Conservation (phyloP, 2,888 invertebrate species). For the Phyllotreta cruciferae region DNA sequence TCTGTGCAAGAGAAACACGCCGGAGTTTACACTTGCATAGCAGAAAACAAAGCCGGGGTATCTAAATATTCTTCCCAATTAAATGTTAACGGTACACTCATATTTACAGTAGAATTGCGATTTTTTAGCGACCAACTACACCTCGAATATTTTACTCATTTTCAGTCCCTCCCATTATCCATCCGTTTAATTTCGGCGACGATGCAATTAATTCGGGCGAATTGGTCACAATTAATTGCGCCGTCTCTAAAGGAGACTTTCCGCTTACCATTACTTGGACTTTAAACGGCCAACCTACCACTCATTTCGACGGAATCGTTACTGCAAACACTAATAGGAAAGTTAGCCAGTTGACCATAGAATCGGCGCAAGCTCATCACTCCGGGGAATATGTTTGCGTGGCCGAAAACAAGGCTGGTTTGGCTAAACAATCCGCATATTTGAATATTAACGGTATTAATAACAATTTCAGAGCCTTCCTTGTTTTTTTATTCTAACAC, state of each 20-base stretch:
- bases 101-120: constrained; percentile 8
- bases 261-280: constrained; percentile 72
- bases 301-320: constrained; percentile 51
- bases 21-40: constrained; percentile 80
- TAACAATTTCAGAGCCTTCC: constrained; percentile 65
- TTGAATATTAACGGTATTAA: constrained; percentile 71
- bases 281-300: constrained; percentile 62
- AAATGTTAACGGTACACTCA: constrained; percentile 69
- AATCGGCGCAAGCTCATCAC: constrained; percentile 69
- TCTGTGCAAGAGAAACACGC: constrained; percentile 74
- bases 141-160: not conserved
- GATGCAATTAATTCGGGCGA: constrained; percentile 72
- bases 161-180: constrained; percentile 59
- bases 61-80: constrained; percentile 69
- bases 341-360: constrained; percentile 68
- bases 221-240: constrained; percentile 72
- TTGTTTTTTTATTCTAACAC: too few relatives aligned
- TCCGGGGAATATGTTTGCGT: constrained; percentile 80
- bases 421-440: constrained; percentile 68
- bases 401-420: constrained; percentile 73
- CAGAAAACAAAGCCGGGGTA: constrained; percentile 68
- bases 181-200: constrained; percentile 66
- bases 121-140: not conserved
- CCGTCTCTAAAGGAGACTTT: constrained; percentile 74
- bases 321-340: constrained; percentile 60